Base-by-base conservation (phyloP, 1,140 invertebrate species). In the Brachystomella parvula region DNA sequence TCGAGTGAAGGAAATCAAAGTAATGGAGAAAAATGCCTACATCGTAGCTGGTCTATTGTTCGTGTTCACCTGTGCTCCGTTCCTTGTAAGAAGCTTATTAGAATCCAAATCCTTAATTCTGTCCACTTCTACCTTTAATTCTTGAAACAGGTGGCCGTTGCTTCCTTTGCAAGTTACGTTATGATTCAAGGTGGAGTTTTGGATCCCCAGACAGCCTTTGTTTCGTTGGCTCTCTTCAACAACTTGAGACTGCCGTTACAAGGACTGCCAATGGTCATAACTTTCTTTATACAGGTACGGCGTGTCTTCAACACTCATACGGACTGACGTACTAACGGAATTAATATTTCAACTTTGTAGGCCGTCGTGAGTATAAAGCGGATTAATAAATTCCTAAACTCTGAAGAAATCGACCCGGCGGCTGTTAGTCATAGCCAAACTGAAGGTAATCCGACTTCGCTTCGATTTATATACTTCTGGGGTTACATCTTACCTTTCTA, bases 221-320 rank as follows among this genome's bases (percentile, higher is more conserved):
- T 86, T 0, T 80, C 84, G 12, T 74, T 87, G 33, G 77, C 83
- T 24, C 74, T 86, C 2, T 86, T 86, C 73, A 84, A 85, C 74
- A 81, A 85, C 24, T 75, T 86, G 39, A 76, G 82, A 6, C 81
- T 82, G 68, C 83, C 84, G 3, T 74, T 86, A 63, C 75, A 76
- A 30, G 79, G 32, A 19, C 33, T 76, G 15, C 75, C 75, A 12
- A 72, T 69, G 56, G 47, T 65, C 57, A 68, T 76, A 44, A 59
- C 69, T 12, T 24, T 15, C 79, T 59, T 56, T 74, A 72, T 53
- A 17, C 49, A 53, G 24, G 49, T 53, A 53, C 12, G 6, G n/a
- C n/a, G n/a, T n/a, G n/a, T n/a, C n/a, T n/a, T n/a, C n/a, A 61
- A n/a, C n/a, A 17, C 24, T 6, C 49, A 9, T 17, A 12, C 6